phyloP scores from a whole-genome alignment of 2,888 invertebrate species.

The Drosophila atripex region DNA sequence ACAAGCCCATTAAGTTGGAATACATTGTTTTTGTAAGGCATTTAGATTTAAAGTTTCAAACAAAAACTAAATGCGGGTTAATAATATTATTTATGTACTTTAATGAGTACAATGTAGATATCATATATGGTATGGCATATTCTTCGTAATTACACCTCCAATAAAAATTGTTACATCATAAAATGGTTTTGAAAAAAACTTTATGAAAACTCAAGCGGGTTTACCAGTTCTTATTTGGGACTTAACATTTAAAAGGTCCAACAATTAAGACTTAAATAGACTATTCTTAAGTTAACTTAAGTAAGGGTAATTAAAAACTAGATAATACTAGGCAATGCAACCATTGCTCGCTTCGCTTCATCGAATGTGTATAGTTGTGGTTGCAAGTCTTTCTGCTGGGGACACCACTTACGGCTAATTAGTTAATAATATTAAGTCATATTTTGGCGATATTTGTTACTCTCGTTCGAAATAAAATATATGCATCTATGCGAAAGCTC shows the following conservation, averaged over 20 bases:
- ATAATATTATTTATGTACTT: not conserved
- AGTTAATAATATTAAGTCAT: constrained; percentile 71
- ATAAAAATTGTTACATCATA: constrained; percentile 15
- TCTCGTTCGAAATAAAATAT: constrained; percentile 14
- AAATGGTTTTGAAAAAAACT: constrained; percentile 19
- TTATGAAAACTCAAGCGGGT: constrained; percentile 34
- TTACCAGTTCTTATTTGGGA: constrained; percentile 32
- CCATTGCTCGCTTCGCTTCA: constrained; percentile 19
- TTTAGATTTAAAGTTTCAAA: not conserved
- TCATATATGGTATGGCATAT: not conserved
- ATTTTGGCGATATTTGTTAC: constrained; percentile 41
- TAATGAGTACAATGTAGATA: not conserved
- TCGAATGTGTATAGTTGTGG: constrained; percentile 46
- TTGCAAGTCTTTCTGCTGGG: constrained; percentile 5
- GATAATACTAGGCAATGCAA: constrained; percentile 55
- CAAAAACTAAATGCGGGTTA: not conserved
- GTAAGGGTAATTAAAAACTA: constrained; percentile 49
- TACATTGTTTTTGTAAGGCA: not conserved
- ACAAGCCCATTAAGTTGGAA: not conserved
- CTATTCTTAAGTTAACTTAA: constrained; percentile 32
- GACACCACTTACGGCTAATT: constrained; percentile 53
- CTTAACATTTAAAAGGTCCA: constrained; percentile 62
- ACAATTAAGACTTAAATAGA: constrained; percentile 53
- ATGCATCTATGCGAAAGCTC: constrained; percentile 23
- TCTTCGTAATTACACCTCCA: not conserved